phyloP scores from a whole-genome alignment of 2,113 vertebrate genomes.

The Xenopus tropicalis region DNA sequence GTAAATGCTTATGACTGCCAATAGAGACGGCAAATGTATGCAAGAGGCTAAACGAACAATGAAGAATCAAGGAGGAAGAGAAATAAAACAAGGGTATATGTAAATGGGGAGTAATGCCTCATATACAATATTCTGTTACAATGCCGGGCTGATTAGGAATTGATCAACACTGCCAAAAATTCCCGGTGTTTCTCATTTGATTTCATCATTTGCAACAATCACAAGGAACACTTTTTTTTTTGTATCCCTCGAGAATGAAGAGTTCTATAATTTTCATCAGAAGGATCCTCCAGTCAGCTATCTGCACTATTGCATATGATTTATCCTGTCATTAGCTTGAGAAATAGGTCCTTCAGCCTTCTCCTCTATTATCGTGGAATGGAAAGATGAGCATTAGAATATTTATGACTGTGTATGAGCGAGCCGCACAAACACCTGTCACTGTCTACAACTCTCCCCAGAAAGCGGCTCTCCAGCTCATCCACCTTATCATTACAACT shows the following conservation, averaged over 20 bases:
- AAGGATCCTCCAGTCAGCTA: constrained; percentile 62
- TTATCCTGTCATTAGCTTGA: constrained; percentile 81
- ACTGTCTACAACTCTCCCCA: constrained; percentile 52
- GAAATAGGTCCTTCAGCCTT: constrained; percentile 73
- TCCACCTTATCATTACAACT: constrained; percentile 59
- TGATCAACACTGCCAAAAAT: constrained; percentile 50
- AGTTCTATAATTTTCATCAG: constrained; percentile 68
- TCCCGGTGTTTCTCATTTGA: constrained; percentile 51
- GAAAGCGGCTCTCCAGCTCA: constrained; percentile 57
- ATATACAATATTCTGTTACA: constrained; percentile 55
- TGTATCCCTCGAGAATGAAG: constrained; percentile 65
- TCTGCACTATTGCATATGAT: constrained; percentile 66
- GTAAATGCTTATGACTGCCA: constrained; percentile 25
- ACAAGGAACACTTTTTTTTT: constrained; percentile 58
- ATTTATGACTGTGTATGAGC: constrained; percentile 68
- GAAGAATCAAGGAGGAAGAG: constrained; percentile 52
- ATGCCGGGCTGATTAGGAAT: constrained; percentile 55
- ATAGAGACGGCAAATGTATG: constrained; percentile 1
- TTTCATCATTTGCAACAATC: constrained; percentile 64
- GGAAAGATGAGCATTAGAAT: constrained; percentile 69
- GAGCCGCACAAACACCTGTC: constrained; percentile 62
- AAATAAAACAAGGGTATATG: constrained; percentile 50
- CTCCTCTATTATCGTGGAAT: constrained; percentile 71
- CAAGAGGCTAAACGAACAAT: constrained; percentile 47
- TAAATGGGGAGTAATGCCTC: constrained; percentile 52